These are phyloP conservation scores for Aphodius granarius DNA, from an alignment of 2,888 invertebrate species.

Conservation along the genomic window DNA sequence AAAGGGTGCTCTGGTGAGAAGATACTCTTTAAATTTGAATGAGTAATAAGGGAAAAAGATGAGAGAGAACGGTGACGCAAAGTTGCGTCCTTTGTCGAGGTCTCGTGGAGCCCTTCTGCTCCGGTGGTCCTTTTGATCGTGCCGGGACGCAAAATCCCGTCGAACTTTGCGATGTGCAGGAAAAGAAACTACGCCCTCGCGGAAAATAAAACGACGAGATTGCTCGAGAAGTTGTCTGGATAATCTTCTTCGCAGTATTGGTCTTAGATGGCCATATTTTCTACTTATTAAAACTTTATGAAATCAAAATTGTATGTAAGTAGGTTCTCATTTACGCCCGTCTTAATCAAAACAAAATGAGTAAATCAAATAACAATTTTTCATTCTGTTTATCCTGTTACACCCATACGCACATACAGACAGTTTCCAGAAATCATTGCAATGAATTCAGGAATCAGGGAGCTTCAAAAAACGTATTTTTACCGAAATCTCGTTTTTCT, in stretches of 20 bases:
- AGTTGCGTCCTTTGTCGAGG: neutral
- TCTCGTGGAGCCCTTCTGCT: neutral
- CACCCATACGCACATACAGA: no score
- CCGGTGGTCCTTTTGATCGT: neutral
- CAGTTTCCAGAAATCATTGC: no score
- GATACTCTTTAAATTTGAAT: constrained; percentile 39
- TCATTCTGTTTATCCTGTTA: no score
- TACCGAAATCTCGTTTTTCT: no score
- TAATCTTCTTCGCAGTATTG: neutral
- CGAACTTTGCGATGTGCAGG: neutral
- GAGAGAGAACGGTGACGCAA: neutral
- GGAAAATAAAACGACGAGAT: neutral
- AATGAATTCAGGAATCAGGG: no score
- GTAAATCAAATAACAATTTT: no score
- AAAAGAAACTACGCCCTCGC: neutral
- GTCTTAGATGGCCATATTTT: no score
- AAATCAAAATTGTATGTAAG: no score
- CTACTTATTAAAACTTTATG: no score
- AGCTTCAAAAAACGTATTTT: no score
- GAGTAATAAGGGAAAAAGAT: constrained; percentile 33
- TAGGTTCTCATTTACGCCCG: no score
- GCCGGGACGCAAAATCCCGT: neutral
- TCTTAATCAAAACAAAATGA: no score
- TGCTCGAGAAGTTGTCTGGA: neutral
- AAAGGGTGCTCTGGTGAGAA: neutral